Evolutionary conservation across 2,797 vertebrate genomes (phyloP), one percentile per base, ranked within the genome.

Genomic region (Phoxinus dragarum): DNA sequence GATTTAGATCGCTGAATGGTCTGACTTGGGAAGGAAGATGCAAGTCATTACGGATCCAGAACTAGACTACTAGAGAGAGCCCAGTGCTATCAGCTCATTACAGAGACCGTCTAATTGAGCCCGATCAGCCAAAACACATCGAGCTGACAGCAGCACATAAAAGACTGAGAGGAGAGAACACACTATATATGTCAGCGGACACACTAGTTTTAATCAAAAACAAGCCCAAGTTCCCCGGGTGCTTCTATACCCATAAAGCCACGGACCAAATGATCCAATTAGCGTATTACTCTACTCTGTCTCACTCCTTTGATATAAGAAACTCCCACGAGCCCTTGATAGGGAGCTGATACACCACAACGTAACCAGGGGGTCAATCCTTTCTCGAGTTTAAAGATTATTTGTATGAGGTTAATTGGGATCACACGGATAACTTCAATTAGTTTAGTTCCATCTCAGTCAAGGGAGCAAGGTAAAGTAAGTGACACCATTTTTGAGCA

Each of bases 181-280:
- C 44, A 16, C 23, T 38, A 69, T 72, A 34, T 5, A 4, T 80
- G 68, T 77, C 80, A 83, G 27, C 74, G 23, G 75, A 83, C 54
- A 36, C 56, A 79, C 17, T 68, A 38, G 49, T 77, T 86, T 87
- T 86, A 81, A 86, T 76, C 71, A 86, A 84, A 86, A 59, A 76
- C 49, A 47, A 81, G 56, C 23, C 11, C 61, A 61, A 71, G 64
- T 64, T 77, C 84, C 69, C 66, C 2, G 2, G 72, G 34, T 75
- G 40, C 77, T 34, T 81, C 64, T 4, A 78, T 11, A 69, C 44
- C 83, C 47, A 76, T 38, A 27, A 75, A 80, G 34, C 27, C 61
- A 49, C 2, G 67, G 68, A 68, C 21, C 86, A 84, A 81, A 86
- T 74, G 74, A 88, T 84, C 86, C 81, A 89, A 81, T 81, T 84